These are phyloP conservation scores for Catagonus wagneri DNA, from an alignment of 2,113 vertebrate species.

Conservation along the genomic window DNA sequence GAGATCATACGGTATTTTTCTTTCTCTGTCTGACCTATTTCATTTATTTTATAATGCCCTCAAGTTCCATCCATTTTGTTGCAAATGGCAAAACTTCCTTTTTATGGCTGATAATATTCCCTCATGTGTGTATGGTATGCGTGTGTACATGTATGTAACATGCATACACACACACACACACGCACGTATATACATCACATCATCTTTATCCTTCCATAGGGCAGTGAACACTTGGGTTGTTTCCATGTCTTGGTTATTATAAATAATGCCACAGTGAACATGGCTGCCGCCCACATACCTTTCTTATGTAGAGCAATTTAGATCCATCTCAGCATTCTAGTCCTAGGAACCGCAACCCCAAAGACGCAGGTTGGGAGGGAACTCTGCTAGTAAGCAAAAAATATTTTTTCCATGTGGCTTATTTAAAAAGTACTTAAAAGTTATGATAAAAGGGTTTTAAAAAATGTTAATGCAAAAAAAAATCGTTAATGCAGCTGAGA, in stretches of 20 bases:
- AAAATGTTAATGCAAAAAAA: no score
- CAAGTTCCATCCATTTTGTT: background rate
- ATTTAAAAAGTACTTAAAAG: slow-evolving; percentile 10
- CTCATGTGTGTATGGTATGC: no score
- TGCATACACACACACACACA: no score
- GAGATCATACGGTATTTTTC: background rate
- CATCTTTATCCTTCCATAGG: background rate
- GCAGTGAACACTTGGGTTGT: background rate
- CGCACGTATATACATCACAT: no score
- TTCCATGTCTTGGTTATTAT: background rate
- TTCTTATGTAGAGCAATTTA: background rate
- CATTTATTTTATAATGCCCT: background rate
- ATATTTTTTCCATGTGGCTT: background rate
- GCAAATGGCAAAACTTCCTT: background rate
- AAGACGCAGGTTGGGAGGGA: background rate
- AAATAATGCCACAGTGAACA: background rate
- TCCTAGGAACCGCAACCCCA: background rate
- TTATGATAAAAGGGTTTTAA: background rate
- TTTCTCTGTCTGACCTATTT: background rate
- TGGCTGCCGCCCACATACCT: background rate
- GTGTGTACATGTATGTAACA: no score
- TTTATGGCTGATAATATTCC: background rate
- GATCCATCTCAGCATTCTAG: background rate
- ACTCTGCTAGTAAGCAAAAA: background rate
- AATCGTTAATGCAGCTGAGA: background rate